Percentiles rank a stretch among this genome's conserved stretches.
Evolutionary conservation across 1,140 invertebrate species (phyloP).

Genomic region (Sweltsa coloradensis): DNA sequence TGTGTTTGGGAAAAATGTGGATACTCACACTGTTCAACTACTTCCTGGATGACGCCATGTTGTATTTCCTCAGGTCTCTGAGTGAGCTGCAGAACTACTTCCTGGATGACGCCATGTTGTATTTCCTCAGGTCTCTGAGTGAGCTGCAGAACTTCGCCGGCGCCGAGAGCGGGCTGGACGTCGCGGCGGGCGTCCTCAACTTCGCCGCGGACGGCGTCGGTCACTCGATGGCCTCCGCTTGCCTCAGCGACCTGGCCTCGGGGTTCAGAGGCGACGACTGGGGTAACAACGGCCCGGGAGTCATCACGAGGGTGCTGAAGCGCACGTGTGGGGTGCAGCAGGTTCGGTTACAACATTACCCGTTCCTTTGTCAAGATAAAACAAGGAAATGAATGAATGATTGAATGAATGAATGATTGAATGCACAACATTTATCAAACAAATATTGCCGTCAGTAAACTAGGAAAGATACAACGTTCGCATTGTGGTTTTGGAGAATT

Average conservation of each 20-base stretch:
- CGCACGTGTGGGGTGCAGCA: conserved; percentile 41
- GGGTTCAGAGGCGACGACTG: conserved; percentile 50
- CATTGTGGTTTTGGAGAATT: too few relatives aligned
- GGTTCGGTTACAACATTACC: conserved; percentile 24
- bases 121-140: conserved; percentile 37
- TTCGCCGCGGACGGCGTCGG: conserved; percentile 42
- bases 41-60: too few relatives aligned
- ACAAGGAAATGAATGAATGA: too few relatives aligned
- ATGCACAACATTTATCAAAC: too few relatives aligned
- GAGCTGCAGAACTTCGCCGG: conserved; percentile 49
- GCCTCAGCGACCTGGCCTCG: conserved; percentile 40
- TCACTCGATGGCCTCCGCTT: conserved; percentile 39
- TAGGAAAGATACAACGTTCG: too few relatives aligned
- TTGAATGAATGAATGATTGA: too few relatives aligned
- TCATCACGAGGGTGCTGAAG: conserved; percentile 51
- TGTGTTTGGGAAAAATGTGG: too few relatives aligned
- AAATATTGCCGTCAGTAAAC: too few relatives aligned
- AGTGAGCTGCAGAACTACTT: too few relatives aligned
- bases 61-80: conserved; percentile 35
- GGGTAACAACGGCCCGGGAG: conserved; percentile 60
- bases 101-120: too few relatives aligned
- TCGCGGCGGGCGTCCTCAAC: conserved; percentile 52
- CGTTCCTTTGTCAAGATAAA: too few relatives aligned
- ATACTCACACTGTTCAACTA: too few relatives aligned
- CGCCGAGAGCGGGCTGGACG: conserved; percentile 40